Percentiles rank a stretch among this genome's conserved stretches.
These are phyloP conservation scores for Psophia crepitans DNA, from an alignment of 2,113 vertebrate genomes.

Conservation along the genomic window DNA sequence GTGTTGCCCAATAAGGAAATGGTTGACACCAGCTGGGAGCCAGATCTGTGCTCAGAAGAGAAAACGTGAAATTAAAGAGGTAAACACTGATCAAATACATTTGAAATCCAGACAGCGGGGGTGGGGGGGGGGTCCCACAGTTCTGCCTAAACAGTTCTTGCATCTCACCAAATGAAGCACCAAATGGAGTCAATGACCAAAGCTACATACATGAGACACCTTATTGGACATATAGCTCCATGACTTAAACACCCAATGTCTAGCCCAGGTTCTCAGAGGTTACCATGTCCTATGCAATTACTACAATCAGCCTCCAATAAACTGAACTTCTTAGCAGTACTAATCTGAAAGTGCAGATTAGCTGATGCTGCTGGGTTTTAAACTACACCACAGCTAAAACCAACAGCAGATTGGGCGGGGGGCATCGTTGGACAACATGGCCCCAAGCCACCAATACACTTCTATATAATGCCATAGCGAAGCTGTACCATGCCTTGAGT, in stretches of 20 bases:
- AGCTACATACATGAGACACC: not conserved
- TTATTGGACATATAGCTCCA: rapidly evolving
- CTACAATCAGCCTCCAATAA: not conserved
- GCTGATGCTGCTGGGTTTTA: not conserved
- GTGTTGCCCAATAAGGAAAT: not conserved
- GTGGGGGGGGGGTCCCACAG: not conserved
- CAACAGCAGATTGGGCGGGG: not conserved
- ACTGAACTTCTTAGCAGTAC: not conserved
- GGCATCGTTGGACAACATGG: not conserved
- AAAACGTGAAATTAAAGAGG: not conserved
- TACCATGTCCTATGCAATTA: not conserved
- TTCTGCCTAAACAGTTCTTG: not conserved
- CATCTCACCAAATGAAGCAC: not conserved
- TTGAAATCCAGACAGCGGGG: not conserved
- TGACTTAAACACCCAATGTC: rapidly evolving
- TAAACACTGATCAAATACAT: not conserved
- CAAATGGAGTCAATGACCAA: not conserved
- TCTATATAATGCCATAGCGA: rapidly evolving
- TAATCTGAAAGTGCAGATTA: not conserved
- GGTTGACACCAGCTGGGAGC: not conserved
- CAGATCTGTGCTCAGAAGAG: not conserved
- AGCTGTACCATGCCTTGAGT: not conserved
- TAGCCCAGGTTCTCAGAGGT: not conserved
- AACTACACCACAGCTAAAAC: not conserved
- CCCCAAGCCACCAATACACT: not conserved